phyloP scores from a whole-genome alignment of 2,797 vertebrate species.

The Cuculus canorus region DNA sequence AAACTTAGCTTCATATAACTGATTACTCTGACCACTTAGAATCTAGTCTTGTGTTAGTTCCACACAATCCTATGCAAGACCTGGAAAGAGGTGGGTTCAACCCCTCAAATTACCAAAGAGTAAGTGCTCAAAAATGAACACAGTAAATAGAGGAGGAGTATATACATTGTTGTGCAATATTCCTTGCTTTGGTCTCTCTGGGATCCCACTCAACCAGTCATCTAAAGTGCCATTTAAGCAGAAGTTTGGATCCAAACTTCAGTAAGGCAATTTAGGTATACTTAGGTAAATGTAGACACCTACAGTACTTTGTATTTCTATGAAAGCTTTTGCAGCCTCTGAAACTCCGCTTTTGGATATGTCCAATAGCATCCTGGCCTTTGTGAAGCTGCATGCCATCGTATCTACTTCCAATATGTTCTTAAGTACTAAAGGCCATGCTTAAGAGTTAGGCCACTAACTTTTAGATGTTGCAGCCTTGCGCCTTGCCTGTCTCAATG shows the following conservation, averaged over 20 bases:
- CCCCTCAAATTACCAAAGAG: background rate
- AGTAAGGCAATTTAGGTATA: background rate
- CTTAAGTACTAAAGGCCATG: background rate
- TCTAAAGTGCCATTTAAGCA: background rate
- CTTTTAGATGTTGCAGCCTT: background rate
- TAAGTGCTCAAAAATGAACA: background rate
- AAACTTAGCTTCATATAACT: background rate
- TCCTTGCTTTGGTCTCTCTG: background rate
- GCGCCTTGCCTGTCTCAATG: background rate
- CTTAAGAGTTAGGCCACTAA: background rate
- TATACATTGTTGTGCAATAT: background rate
- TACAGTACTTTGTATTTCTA: background rate
- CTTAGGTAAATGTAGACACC: background rate
- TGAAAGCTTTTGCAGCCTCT: background rate
- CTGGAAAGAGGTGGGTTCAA: background rate
- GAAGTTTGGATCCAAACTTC: background rate
- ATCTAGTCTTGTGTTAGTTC: background rate
- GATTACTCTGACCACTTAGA: background rate
- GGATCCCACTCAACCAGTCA: background rate
- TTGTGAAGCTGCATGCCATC: background rate
- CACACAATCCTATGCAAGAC: background rate
- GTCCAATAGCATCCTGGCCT: background rate
- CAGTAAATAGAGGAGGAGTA: background rate
- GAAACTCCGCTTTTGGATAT: background rate
- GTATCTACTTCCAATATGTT: background rate